phyloP scores from a whole-genome alignment of 2,888 invertebrate species.

The Ochropleura leucogaster region DNA sequence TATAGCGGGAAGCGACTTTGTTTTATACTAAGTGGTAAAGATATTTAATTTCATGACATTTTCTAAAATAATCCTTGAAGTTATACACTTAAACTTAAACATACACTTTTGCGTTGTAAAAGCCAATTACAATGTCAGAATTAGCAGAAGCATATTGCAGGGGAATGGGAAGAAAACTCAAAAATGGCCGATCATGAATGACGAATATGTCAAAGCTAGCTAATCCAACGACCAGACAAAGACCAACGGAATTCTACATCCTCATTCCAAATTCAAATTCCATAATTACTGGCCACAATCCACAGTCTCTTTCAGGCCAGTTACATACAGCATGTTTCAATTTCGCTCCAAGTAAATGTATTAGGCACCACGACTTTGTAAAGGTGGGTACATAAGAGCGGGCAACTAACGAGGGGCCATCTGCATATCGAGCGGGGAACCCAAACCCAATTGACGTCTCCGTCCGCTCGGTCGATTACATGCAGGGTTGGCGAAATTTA shows the following conservation, averaged over 20 bases:
- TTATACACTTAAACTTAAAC: background rate
- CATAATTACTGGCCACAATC: conserved; percentile 27
- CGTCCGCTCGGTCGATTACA: conserved; percentile 58
- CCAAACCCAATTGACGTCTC: conserved; percentile 70
- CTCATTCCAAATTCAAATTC: conserved; percentile 37
- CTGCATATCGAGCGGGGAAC: conserved; percentile 74
- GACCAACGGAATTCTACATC: background rate
- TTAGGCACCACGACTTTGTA: conserved; percentile 60
- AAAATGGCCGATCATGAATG: background rate
- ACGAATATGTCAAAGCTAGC: conserved; percentile 5
- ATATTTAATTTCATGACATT: background rate
- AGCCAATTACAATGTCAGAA: background rate
- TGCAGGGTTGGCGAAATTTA: conserved; percentile 53
- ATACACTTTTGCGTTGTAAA: background rate
- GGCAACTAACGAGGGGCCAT: conserved; percentile 75
- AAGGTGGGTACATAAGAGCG: conserved; percentile 66
- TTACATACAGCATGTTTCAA: conserved; percentile 51
- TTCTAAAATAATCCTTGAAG: background rate
- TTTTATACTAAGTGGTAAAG: no score
- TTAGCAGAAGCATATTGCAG: background rate
- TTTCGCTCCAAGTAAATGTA: conserved; percentile 55
- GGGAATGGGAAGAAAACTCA: background rate
- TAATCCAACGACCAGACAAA: conserved; percentile 2
- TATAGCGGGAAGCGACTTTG: no score
- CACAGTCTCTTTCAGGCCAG: conserved; percentile 37